Evolutionary conservation across 2,113 vertebrate genomes (phyloP), one percentile per base, ranked within the genome.

Genomic region (Suncus etruscus): DNA sequence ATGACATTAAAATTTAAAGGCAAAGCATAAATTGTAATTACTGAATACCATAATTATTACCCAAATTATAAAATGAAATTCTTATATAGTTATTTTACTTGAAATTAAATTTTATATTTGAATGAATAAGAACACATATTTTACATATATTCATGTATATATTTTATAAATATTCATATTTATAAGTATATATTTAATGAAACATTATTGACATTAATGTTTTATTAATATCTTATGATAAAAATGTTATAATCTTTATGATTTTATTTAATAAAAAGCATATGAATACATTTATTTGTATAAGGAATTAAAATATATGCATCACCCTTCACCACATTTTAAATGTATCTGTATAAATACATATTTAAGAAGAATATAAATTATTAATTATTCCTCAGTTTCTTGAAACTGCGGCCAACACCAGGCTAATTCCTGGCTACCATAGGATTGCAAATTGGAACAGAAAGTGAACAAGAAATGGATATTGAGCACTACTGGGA

Each of bases 81-180:
- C 24, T 27, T 75, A 15, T 81, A 29, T 54, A 54, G 50, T 74
- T 78, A 68, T 2, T 45, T 32, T 70, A 86, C 87, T 73, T 76
- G 15, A 63, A 90, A 83, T 86, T 51, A 39, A 83, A 54, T 18
- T 86, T 76, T 79, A 31, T 31, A 65, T 63, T 83, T 87, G 39
- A 39, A 39, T 39, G 39, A 39, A 3, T 39, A 39, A 39, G 39
- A 39, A 39, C 39, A 39, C 5, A 39, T 39, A 39, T 39, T 39
- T 39, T 39, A 39, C 39, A 39, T 39, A 5, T 5, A 39, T 39
- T 39, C 5, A 39, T 39, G 5, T 39, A 39, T 39, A n/a, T n/a
- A n/a, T 39, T 39, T 39, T 39, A 39, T 39, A 39, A 39, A 39
- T 39, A 39, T 39, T 39, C 39, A 39, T 39, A 39, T 39, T 39